Base-by-base conservation (phyloP, 2,888 invertebrate genomes). In the Steinernema hermaphroditum region DNA sequence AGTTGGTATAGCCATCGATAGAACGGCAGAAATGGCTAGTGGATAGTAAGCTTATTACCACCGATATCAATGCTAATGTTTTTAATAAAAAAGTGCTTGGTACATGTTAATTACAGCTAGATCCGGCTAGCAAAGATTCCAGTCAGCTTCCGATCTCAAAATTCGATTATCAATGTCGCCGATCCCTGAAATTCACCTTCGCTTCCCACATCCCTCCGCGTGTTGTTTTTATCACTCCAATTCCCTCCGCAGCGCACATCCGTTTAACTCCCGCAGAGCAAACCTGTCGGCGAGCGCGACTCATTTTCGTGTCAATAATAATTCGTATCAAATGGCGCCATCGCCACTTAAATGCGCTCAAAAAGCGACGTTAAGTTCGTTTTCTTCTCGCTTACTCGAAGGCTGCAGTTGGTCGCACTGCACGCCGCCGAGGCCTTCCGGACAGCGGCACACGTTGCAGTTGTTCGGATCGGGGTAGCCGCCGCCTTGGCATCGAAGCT, bases 381-480 rank as follows among this genome's bases (percentile, higher is more conserved):
- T n/a, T n/a, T n/a, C 14, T 44, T 16, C n/a, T 19, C 22, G 22
- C 68, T 74, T 73, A 85, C 85, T 76, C 27, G 84, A 83, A 19
- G 84, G 83, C 72, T 86, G 85, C 16, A 85, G 79, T 62, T 80
- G 74, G 19, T 78, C 73, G 75, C 85, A 85, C 70, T 85, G 85
- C 34, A 76, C 72, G n/a, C 85, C 85, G 44, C 85, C 85, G 16
- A 85, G 78, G 24, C 85, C 85, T 76, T 85, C 85, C 0, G 85
- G 85, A 76, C 85, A 85, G 29, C 82, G 76, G 72, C 79, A 82
- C 22, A 77, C 70, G 34, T 75, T 72, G 74, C 85, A 85, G 69
- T 85, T 86, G 76, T 85, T 85, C 14, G 85, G 85, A 70, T 85
- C 85, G 24, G 84, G 83, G 70, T 85, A 85, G 14, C 85, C 85